Evolutionary conservation across 2,797 vertebrate genomes (phyloP), one percentile per base, ranked within the genome.

Genomic region (Cuculus canorus): DNA sequence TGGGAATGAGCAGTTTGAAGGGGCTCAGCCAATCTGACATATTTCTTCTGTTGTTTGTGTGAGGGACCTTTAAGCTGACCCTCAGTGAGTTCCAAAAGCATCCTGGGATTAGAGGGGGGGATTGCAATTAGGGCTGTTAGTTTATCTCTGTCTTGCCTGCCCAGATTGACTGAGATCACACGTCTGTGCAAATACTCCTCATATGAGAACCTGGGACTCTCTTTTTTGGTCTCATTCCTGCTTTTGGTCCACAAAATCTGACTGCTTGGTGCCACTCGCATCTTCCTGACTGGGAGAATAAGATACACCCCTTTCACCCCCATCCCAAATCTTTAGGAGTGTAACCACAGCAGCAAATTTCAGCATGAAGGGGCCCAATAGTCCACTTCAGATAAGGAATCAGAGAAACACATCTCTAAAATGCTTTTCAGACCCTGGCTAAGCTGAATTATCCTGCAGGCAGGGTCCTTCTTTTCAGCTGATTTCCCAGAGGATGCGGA

Each of bases 341-440:
- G 9, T 23, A n/a, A 56, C 17, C 39, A 56, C 66, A 27, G 33
- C 48, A 75, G 16, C 10, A 63, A 66, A 80, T 72, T 59, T 73
- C n/a, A 52, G n/a, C 2, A 0, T 10, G 6, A 5, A 13, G n/a
- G 39, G 7, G 14, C 8, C 17, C 25, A 68, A 5, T 2, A 66
- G 56, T 60, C 9, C 23, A 12, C 33, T 78, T 78, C n/a, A 69
- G 24, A 71, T 21, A 25, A 69, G 30, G 24, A 69, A 50, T 0
- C 57, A 33, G 59, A 68, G 69, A 60, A 54, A 52, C 13, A 82
- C 48, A 24, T 35, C 59, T 64, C 33, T 43, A 61, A 69, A 75
- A 72, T 1, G 4, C 17, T 11, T 83, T 71, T 84, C 54, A 61
- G 27, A 7, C 4, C 18, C n/a, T 30, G n/a, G 27, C 30, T 13